Evolutionary conservation across 2,797 vertebrate species (phyloP).

Genomic region (Meriones psammophilus): DNA sequence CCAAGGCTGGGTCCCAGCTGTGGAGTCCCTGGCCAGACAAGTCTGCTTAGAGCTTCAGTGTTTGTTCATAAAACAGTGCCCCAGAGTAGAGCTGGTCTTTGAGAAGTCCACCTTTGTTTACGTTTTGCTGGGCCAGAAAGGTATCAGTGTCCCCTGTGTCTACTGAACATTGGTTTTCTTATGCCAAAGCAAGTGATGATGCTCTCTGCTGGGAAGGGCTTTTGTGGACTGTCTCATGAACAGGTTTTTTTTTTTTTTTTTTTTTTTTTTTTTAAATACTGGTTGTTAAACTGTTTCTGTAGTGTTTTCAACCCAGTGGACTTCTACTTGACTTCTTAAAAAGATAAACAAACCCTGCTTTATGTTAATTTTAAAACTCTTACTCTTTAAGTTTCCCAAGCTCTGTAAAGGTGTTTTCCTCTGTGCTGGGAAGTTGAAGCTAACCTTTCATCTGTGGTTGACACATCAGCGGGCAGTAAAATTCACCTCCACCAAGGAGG

Average conservation of each 20-base stretch:
- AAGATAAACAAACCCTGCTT: background rate
- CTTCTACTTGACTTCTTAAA: background rate
- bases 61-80: background rate
- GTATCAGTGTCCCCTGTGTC: too few relatives aligned
- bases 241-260: background rate
- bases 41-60: background rate
- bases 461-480: conserved; percentile 40
- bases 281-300: conserved; percentile 11
- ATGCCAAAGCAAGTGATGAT: background rate
- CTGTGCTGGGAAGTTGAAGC: background rate
- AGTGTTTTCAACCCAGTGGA: background rate
- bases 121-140: background rate
- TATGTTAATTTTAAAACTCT: conserved; percentile 1
- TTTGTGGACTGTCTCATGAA: background rate
- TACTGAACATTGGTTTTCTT: background rate
- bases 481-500: conserved; percentile 36
- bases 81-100: background rate
- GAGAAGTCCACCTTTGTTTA: background rate
- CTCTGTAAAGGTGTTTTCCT: background rate
- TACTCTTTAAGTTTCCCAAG: background rate
- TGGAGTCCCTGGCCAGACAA: background rate
- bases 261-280: background rate
- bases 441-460: conserved; percentile 42
- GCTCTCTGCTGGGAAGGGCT: background rate
- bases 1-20: background rate